Percentiles rank a stretch among this genome's conserved stretches.
Conservation (phyloP, 2,113 vertebrate species). For the Lepus timidus region DNA sequence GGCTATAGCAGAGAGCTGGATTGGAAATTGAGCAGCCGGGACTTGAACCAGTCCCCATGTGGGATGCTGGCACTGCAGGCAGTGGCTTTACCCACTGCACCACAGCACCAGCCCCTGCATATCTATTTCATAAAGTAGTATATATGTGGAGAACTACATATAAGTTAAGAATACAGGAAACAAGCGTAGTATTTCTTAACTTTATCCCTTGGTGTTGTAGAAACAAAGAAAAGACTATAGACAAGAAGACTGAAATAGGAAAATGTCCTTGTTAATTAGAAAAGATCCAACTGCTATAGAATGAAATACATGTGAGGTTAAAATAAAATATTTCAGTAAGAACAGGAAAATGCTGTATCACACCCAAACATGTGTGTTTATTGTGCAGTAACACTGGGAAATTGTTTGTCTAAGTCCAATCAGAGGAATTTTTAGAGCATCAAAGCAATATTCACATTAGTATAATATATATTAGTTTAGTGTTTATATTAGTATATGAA, state of each 20-base stretch:
- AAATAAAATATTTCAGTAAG: constrained; percentile 15
- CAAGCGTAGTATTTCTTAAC: not conserved
- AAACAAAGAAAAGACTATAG: not conserved
- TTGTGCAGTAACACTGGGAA: not conserved
- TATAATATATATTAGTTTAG: too few species aligned
- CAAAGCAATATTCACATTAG: not conserved
- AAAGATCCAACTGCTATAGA: not conserved
- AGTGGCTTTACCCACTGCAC: too few species aligned
- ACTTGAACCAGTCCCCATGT: too few species aligned
- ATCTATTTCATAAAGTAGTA: not conserved
- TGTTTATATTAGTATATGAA: too few species aligned
- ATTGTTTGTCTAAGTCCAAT: not conserved
- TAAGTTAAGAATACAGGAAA: not conserved
- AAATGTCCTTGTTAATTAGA: not conserved
- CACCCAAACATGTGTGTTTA: not conserved
- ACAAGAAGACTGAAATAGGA: not conserved
- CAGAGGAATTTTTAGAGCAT: not conserved
- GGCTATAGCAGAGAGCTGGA: too few species aligned
- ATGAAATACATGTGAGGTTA: not conserved
- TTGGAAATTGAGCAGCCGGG: too few species aligned
- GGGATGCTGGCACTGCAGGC: too few species aligned
- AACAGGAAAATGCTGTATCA: not conserved
- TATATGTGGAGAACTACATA: not conserved
- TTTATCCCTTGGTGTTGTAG: not conserved
- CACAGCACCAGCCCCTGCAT: too few species aligned